A percentile compares a stretch with the other conserved stretches of the same genome.
Evolutionary conservation across 1,140 invertebrate species (phyloP).

Genomic region (Aplysia californica): DNA sequence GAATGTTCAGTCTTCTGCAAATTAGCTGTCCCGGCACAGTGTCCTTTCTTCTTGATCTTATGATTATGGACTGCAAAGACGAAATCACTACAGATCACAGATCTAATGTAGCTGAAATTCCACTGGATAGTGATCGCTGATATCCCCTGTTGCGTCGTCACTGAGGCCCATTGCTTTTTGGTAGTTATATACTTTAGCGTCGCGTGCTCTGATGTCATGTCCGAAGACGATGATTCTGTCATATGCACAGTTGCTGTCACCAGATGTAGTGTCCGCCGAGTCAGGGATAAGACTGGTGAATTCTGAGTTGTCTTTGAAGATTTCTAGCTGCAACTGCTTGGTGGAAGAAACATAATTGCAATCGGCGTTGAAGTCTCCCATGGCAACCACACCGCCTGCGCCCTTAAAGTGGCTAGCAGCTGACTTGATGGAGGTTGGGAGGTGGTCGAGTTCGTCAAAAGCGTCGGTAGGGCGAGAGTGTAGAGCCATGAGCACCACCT

Average conservation of each 20-base stretch:
- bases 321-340: neutral
- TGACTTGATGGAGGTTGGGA: neutral
- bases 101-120: too few species aligned
- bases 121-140: conserved; percentile 24
- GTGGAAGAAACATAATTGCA: conserved; percentile 9
- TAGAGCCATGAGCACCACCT: conserved; percentile 1
- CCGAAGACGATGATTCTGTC: conserved; percentile 3
- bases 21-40: too few species aligned
- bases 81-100: too few species aligned
- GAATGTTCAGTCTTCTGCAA: too few species aligned
- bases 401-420: neutral
- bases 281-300: conserved; percentile 7
- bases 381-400: neutral
- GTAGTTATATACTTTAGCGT: neutral
- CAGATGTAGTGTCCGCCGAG: neutral
- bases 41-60: too few species aligned
- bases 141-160: neutral
- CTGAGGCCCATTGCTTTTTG: neutral
- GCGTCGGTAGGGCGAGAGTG: conserved; percentile 3
- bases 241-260: conserved; percentile 7
- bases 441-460: neutral
- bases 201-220: neutral
- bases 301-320: neutral
- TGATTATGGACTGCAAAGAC: too few species aligned
- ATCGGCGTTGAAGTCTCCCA: conserved; percentile 29